Evolutionary conservation across 2,113 vertebrate genomes (phyloP), one percentile per base, ranked within the genome.

Genomic region (Dicentrarchus labrax): DNA sequence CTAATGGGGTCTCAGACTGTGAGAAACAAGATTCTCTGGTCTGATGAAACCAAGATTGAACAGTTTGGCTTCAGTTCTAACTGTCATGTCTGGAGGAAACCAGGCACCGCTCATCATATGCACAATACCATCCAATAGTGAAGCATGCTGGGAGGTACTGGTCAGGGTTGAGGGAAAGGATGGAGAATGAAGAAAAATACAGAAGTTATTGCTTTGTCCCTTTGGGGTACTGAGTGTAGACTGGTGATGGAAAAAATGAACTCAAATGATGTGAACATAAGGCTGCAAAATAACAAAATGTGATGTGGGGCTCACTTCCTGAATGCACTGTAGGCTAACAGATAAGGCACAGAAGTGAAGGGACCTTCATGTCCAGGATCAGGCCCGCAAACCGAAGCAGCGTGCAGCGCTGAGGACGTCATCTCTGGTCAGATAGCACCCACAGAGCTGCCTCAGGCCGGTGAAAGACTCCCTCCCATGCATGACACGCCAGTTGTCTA

Each of bases 391-490:
- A 0, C 96, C 97, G 43, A 98, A 95, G 24, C 95, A 65, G 21
- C 96, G 96, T 4, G 98, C 97, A 0, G 94, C 93, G 91, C 97
- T 99, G 38, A 99, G 95, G 59, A 97, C 83, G 0, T 99, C 98
- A 0, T 99, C 98, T 74, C 97, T 93, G 0, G 96, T 97, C 94
- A 99, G 94, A 86, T 99, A 99, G 82, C 98, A 99, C 43, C 98
- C 98, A 2, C 98, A 99, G 21, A 99, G 94, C 84, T 97, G 97
- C 54, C 97, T 95, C 81, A 95, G 93, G 2, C 97, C 98, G 0
- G 96, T 98, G 94, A 99, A 99, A 0, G 97, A 96, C 41, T 99
- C 98, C 69, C 98, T 94, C 2, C 97, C 98, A 0, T 98, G 98
- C 86, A 99, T 91, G 8, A 98, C 95, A 0, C 97, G 95, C 97